Base-by-base conservation (phyloP, 2,888 invertebrate species). In the Rotaria socialis region DNA sequence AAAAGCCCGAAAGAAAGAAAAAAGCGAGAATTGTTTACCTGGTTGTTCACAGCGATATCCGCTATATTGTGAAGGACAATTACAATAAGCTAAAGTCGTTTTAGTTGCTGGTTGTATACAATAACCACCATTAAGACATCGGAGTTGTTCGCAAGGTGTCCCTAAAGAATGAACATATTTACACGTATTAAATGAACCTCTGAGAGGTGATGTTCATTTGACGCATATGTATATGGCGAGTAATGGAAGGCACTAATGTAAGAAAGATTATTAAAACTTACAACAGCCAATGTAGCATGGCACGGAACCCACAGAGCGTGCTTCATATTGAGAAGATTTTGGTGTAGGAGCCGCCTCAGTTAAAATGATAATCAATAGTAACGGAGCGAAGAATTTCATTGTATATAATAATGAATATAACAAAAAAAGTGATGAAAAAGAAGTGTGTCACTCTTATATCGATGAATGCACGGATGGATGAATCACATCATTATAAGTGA, bases 51-150 rank as follows among this genome's bases (percentile, higher is more conserved):
- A 80, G 47, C 80, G 80, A n/a, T 47, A 80, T 80, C 80, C 80
- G 4, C 47, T 80, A 47, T 47, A 80, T n/a, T 47, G 24, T 43
- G 80, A 47, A 47, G 80, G 80, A 8, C 80, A 80, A 80, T 80
- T 22, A 47, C 80, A 80, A 80, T 47, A 80, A 35, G 67, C 67
- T 67, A 67, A 67, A 35, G 35, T 19, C 47, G 80, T 11, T 47
- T 11, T 24, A 11, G 80, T 8, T n/a, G 80, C 24, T 47, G 80
- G 47, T 24, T 43, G 47, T n/a, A 80, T 80, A 80, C 80, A 80
- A 80, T 80, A 80, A 24, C 80, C 80, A 47, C 80, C 80, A 80
- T 80, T 80, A 47, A 47, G 80, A 80, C 80, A 80, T n/a, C 47
- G 24, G 47, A 80, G n/a, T n/a, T 24, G 43, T 80, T 43, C 80